These are phyloP conservation scores for Melangyna quadrimaculata DNA, from an alignment of 2,888 invertebrate genomes.

Conservation along the genomic window DNA sequence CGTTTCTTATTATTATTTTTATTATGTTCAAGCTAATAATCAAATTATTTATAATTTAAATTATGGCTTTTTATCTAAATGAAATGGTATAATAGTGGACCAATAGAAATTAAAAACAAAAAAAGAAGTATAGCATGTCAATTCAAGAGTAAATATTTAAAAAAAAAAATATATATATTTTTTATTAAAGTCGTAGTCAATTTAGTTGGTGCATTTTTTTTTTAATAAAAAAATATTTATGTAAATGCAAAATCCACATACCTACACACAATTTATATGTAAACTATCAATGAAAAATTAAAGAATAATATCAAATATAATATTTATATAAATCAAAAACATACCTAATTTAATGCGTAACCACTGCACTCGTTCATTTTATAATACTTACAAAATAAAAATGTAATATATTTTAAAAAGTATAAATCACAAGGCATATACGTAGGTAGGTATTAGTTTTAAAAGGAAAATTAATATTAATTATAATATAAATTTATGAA, in stretches of 20 bases:
- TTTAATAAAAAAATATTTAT: constrained; percentile 5
- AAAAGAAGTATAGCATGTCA: constrained; percentile 43
- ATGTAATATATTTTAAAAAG: constrained; percentile 1
- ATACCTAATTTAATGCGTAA: constrained; percentile 17
- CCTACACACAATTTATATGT: background rate
- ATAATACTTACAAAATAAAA: constrained; percentile 14
- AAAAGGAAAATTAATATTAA: no score
- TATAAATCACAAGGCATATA: constrained; percentile 35
- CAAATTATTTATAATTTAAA: background rate
- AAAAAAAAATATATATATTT: constrained; percentile 8
- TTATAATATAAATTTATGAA: no score
- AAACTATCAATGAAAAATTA: background rate
- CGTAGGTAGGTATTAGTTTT: background rate
- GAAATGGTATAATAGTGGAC: constrained; percentile 71
- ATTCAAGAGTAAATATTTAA: constrained; percentile 38
- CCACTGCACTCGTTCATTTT: constrained; percentile 27
- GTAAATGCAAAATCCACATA: background rate
- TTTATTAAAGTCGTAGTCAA: constrained; percentile 49
- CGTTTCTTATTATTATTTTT: background rate
- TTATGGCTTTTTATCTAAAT: constrained; percentile 34
- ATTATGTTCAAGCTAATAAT: background rate
- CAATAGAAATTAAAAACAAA: constrained; percentile 52
- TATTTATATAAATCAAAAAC: background rate
- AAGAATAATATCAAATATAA: background rate
- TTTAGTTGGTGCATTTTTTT: constrained; percentile 58